These are phyloP conservation scores for Ptiloglossa arizonensis DNA, from an alignment of 1,140 invertebrate genomes.

Conservation along the genomic window DNA sequence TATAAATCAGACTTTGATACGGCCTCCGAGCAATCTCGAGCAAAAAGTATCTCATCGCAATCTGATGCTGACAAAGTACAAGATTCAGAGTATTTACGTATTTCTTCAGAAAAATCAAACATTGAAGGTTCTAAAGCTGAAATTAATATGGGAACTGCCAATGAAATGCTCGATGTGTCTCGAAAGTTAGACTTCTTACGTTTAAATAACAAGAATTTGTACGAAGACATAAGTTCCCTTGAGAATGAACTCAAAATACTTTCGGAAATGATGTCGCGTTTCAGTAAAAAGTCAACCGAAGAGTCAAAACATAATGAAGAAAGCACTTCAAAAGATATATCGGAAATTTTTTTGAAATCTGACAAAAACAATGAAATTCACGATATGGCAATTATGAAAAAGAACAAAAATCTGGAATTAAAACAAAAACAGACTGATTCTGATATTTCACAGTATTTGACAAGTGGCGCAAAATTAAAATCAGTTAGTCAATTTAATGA, in stretches of 20 bases:
- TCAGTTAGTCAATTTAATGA: constrained; percentile 10
- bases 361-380: constrained; percentile 42
- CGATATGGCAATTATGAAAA: constrained; percentile 6
- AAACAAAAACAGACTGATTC: neutral
- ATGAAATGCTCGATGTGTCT: constrained; percentile 55
- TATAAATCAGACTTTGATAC: constrained; percentile 35
- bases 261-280: constrained; percentile 77
- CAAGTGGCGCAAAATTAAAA: constrained; percentile 27
- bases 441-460: constrained; percentile 5
- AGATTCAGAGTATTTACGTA: constrained; percentile 5
- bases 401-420: neutral
- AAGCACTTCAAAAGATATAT: constrained; percentile 72
- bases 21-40: constrained; percentile 29
- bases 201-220: constrained; percentile 76
- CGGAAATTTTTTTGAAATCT: constrained; percentile 68
- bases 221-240: constrained; percentile 76
- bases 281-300: constrained; percentile 74
- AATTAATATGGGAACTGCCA: constrained; percentile 4
- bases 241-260: constrained; percentile 77
- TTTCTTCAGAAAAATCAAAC: constrained; percentile 29
- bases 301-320: constrained; percentile 60
- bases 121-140: constrained; percentile 6
- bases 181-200: constrained; percentile 71
- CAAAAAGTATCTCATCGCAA: constrained; percentile 18
- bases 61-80: constrained; percentile 9